These are phyloP conservation scores for Oscheius sp. DNA, from an alignment of 2,888 invertebrate species.

Conservation along the genomic window DNA sequence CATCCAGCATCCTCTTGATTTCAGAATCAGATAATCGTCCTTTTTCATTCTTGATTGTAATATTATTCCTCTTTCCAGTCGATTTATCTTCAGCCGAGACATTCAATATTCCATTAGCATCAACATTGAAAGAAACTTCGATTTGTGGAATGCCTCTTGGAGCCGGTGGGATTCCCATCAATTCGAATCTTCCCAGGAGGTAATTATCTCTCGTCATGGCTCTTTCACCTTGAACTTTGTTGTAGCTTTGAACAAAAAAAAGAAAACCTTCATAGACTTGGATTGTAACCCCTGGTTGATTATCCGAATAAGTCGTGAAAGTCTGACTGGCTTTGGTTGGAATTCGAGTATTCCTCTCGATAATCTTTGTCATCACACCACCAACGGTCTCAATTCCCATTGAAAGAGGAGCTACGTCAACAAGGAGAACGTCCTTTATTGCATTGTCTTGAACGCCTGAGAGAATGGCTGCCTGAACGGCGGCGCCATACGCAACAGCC, in stretches of 20 bases:
- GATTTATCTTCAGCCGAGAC: constrained; percentile 61
- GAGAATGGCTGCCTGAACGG: constrained; percentile 52
- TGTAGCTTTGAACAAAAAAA: too few relatives aligned
- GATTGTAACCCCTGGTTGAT: constrained; percentile 88
- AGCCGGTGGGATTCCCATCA: constrained; percentile 72
- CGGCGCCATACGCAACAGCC: constrained; percentile 92
- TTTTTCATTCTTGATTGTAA: constrained; percentile 74
- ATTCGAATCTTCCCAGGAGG: constrained; percentile 68
- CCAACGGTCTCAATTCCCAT: constrained; percentile 90
- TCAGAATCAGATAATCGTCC: constrained; percentile 88
- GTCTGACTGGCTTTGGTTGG: constrained; percentile 70
- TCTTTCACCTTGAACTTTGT: too few relatives aligned
- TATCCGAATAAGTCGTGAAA: constrained; percentile 92
- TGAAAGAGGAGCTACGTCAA: constrained; percentile 89
- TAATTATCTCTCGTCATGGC: constrained; percentile 73
- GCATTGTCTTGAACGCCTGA: constrained; percentile 44
- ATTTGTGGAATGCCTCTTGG: constrained; percentile 74
- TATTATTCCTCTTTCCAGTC: constrained; percentile 17
- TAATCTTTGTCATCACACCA: constrained; percentile 91
- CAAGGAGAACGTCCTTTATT: constrained; percentile 75
- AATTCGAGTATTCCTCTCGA: constrained; percentile 77
- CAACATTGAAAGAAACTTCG: constrained; percentile 71
- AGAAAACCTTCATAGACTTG: constrained; percentile 82
- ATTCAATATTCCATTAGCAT: constrained; percentile 70
- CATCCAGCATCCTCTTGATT: constrained; percentile 85